Evolutionary conservation across 2,888 invertebrate species (phyloP).

Genomic region (Zygaena filipendulae): DNA sequence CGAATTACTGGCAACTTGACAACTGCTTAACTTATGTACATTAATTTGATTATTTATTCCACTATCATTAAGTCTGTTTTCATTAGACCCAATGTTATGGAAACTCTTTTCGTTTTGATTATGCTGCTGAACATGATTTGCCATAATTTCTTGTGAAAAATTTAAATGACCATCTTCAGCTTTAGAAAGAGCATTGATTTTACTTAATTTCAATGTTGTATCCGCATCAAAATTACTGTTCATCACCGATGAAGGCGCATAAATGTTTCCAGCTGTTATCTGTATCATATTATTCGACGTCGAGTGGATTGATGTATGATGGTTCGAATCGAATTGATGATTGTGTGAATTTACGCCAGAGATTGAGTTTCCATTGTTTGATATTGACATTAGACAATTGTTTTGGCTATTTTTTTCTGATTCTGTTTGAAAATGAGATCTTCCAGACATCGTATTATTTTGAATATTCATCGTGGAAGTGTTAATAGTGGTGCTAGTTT

Average conservation of each 20-base stretch:
- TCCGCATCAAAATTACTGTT: constrained; percentile 55
- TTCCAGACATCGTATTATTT: constrained; percentile 30
- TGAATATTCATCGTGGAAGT: constrained; percentile 37
- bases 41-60: constrained; percentile 40
- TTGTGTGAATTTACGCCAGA: constrained; percentile 40
- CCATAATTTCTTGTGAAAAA: constrained; percentile 60
- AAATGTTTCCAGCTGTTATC: constrained; percentile 58
- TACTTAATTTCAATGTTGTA: constrained; percentile 55
- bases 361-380: constrained; percentile 31
- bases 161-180: constrained; percentile 57
- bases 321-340: constrained; percentile 50
- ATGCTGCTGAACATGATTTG: constrained; percentile 56
- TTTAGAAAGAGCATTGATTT: constrained; percentile 57
- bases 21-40: constrained; percentile 53
- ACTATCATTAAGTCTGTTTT: constrained; percentile 46
- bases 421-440: constrained; percentile 38
- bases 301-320: constrained; percentile 45
- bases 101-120: constrained; percentile 52
- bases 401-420: constrained; percentile 46
- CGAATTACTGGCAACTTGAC: constrained; percentile 44
- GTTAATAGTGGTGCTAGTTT: constrained; percentile 34
- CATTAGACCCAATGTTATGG: constrained; percentile 48
- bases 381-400: constrained; percentile 42
- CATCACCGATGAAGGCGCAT: constrained; percentile 46
- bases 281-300: constrained; percentile 56